Evolutionary conservation across 2,113 vertebrate genomes (phyloP), one percentile per base, ranked within the genome.

Genomic region (Chaetorhynchus papuensis): DNA sequence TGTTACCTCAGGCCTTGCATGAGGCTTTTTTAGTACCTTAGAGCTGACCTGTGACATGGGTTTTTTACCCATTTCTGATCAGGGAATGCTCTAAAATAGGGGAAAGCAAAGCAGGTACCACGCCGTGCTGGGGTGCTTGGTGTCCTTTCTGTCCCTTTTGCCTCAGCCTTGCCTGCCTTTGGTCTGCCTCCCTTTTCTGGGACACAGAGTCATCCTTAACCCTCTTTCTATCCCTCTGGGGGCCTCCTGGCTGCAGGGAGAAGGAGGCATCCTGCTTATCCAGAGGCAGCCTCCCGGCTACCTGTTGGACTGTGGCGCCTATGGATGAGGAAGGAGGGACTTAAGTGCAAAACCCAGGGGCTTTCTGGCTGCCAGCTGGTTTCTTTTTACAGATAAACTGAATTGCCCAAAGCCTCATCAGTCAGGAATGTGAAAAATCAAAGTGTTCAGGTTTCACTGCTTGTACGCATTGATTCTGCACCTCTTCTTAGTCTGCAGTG

Each of bases 101-200:
- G 42, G 28, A 87, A 41, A 70, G 33, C 69, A 33, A 53, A 87
- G 54, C 11, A 24, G n/a, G 47, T 19, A 8, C 54, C 0, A 0
- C 0, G 0, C 37, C 1, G 0, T 42, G 77, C 69, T 53, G 28
- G 12, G 13, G 3, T 57, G 2, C 16, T 63, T 45, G 2, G 9
- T 63, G 52, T 56, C 33, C 35, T 66, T 35, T 33, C 20, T 44
- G 53, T 28, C 65, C 15, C 24, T 72, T 57, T 57, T 52, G 9
- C 50, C 42, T 60, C 57, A 60, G 22, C 39, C 24, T 64, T 27
- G 7, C 14, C 10, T 85, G 57, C 35, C 56, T 79, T 60, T 23
- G 3, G 4, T 50, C 3, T 10, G 8, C 9, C 19, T 86, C 16
- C 9, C 7, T 2, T 6, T 61, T 49, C 22, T 65, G 59, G 30